A percentile compares a stretch with the other conserved stretches of the same genome.
phyloP scores from a whole-genome alignment of 1,140 invertebrate genomes.

The Lordiphosa stackelbergi region DNA sequence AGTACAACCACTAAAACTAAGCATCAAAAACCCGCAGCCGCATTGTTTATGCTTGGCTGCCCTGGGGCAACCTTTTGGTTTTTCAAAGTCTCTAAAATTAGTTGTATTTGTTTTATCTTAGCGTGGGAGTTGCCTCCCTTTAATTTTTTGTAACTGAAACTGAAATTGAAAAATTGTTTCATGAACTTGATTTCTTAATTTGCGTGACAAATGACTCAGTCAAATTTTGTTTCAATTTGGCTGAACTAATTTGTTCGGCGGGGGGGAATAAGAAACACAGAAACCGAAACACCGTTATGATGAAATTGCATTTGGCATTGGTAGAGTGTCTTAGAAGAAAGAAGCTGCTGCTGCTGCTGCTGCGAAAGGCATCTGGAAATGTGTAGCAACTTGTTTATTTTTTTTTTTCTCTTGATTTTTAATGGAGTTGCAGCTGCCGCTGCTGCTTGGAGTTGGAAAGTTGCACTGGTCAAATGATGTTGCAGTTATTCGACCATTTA shows the following conservation, averaged over 20 bases:
- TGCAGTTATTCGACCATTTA: conserved; percentile 68
- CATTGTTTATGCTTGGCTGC: conserved; percentile 41
- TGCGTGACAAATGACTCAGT: conserved; percentile 57
- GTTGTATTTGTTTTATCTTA: conserved; percentile 40
- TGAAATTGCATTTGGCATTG: conserved; percentile 41
- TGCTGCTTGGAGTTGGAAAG: conserved; percentile 52
- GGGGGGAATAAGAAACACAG: not conserved
- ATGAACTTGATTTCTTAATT: conserved; percentile 72
- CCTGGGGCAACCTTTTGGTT: conserved; percentile 38
- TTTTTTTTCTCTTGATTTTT: conserved; percentile 1
- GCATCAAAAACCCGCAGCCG: conserved; percentile 14
- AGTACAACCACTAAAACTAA: conserved; percentile 6
- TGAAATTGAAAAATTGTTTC: conserved; percentile 46
- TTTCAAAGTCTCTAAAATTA: conserved; percentile 5
- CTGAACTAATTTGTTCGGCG: conserved; percentile 60
- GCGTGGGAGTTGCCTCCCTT: conserved; percentile 52
- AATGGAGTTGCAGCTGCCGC: conserved; percentile 19
- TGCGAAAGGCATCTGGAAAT: conserved; percentile 23
- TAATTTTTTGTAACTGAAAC: conserved; percentile 38
- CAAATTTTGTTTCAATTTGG: conserved; percentile 62
- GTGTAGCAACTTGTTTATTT: conserved; percentile 36
- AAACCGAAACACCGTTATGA: conserved; percentile 35
- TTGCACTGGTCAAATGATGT: conserved; percentile 69
- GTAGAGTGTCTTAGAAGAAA: conserved; percentile 37
- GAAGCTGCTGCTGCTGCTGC: conserved; percentile 3